These are phyloP conservation scores for Hemicordylus capensis DNA, from an alignment of 2,113 vertebrate genomes.

Conservation along the genomic window DNA sequence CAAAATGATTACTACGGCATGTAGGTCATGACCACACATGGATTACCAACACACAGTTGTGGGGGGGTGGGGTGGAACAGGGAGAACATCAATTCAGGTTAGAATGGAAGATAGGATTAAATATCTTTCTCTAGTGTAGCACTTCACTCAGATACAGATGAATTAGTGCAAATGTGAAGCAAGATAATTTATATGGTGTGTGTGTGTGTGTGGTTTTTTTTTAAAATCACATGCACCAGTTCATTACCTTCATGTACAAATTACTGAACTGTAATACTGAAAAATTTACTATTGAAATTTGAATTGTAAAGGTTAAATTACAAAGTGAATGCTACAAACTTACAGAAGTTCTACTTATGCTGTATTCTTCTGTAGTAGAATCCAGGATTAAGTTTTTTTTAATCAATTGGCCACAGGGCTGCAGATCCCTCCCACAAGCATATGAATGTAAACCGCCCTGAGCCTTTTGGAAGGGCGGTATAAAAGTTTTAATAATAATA, in stretches of 20 bases:
- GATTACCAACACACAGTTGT: not conserved
- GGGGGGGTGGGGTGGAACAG: not conserved
- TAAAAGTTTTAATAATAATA: no score
- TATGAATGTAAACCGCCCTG: no score
- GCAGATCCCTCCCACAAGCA: no score
- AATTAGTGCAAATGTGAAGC: not conserved
- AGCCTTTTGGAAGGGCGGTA: no score
- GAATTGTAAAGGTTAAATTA: not conserved
- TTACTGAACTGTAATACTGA: no score
- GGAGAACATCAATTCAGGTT: not conserved
- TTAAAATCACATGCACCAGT: not conserved
- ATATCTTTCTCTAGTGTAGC: not conserved
- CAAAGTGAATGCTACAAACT: not conserved
- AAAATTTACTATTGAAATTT: no score
- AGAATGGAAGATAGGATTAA: not conserved
- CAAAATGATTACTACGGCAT: constrained; percentile 15
- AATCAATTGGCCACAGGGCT: no score
- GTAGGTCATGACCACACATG: not conserved
- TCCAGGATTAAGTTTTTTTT: no score
- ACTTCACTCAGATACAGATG: not conserved
- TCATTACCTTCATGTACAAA: not conserved
- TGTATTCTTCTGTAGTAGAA: not conserved
- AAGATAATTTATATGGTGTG: not conserved
- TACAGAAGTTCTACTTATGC: not conserved
- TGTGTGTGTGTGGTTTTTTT: no score